Conservation (phyloP, 2,888 invertebrate species). For the Entomobrya multifasciata region DNA sequence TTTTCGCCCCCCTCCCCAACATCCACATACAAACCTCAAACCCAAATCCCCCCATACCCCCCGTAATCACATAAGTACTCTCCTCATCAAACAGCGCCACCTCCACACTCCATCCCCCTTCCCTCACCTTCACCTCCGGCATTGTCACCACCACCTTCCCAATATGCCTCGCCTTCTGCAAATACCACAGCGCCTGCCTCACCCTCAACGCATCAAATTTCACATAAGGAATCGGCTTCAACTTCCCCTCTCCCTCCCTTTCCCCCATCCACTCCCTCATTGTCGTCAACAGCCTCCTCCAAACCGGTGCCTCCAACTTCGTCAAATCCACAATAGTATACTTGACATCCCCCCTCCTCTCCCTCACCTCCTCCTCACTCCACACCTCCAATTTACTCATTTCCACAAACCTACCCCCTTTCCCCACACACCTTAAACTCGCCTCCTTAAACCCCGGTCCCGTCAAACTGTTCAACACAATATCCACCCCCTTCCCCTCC, state of each 20-base stretch:
- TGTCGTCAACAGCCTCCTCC: not conserved
- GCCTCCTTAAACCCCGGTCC: conserved; percentile 75
- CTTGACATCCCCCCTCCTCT: conserved; percentile 64
- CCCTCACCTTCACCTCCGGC: conserved; percentile 17
- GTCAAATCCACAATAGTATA: conserved; percentile 69
- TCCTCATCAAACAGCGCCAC: conserved; percentile 37
- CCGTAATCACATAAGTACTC: conserved; percentile 61
- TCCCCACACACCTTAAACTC: conserved; percentile 26
- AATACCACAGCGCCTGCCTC: conserved; percentile 64
- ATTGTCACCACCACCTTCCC: conserved; percentile 53
- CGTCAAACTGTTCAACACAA: conserved; percentile 73
- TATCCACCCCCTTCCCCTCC: conserved; percentile 61
- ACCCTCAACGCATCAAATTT: conserved; percentile 60
- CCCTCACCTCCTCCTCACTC: conserved; percentile 65
- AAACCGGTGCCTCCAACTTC: not conserved
- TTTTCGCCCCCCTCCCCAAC: conserved; percentile 62
- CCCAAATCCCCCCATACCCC: conserved; percentile 70
- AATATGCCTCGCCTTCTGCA: conserved; percentile 73
- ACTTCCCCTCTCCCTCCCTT: conserved; percentile 21
- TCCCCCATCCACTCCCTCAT: not conserved
- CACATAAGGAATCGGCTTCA: conserved; percentile 48
- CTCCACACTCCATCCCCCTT: not conserved
- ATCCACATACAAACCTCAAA: conserved; percentile 75
- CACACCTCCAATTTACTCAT: conserved; percentile 72
- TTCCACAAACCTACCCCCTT: conserved; percentile 70